Base-by-base conservation (phyloP, 2,113 vertebrate genomes). In the Calypte anna region DNA sequence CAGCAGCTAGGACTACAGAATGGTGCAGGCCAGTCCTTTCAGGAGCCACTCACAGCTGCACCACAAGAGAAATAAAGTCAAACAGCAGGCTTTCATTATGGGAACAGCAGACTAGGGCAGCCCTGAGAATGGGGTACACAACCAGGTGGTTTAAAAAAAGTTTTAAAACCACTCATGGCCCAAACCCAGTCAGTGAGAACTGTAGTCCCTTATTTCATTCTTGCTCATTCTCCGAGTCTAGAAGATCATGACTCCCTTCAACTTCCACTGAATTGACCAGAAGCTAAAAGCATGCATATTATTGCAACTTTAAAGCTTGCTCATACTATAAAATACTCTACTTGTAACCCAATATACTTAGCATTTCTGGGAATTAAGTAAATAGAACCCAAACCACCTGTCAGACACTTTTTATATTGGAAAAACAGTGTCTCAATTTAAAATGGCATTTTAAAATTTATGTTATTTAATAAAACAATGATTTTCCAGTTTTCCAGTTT, bases 331-430 rank as follows among this genome's bases (percentile, higher is more conserved):
- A 95, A 93, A 86, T 86, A 68, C 9, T 74, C 33, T 74, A 63
- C 46, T 57, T 86, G 44, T 83, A 91, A 77, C 68, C 19, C 90
- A 83, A 86, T 88, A 75, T 20, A 72, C 30, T 91, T 86, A 67
- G 48, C 30, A 51, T 93, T 91, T 73, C 27, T 66, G 27, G 43
- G 66, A 89, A 72, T 79, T 73, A 74, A 15, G 24, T 78, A 84
- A 93, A 92, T 76, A 75, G 94, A 95, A 91, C 50, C 58, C 54
- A 94, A 91, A 78, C 64, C 82, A 82, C 86, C 77, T 86, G 83
- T 53, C 69, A 72, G 53, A 83, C 73, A 73, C 20, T 70, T 95
- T 88, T 95, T 81, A 54, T 95, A 83, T 48, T 36, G 38, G 79
- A 30, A 61, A 90, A 96, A 83, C 44, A 67, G 43, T 30, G 18